phyloP scores from a whole-genome alignment of 2,888 invertebrate species.

The Tortrix viridana region DNA sequence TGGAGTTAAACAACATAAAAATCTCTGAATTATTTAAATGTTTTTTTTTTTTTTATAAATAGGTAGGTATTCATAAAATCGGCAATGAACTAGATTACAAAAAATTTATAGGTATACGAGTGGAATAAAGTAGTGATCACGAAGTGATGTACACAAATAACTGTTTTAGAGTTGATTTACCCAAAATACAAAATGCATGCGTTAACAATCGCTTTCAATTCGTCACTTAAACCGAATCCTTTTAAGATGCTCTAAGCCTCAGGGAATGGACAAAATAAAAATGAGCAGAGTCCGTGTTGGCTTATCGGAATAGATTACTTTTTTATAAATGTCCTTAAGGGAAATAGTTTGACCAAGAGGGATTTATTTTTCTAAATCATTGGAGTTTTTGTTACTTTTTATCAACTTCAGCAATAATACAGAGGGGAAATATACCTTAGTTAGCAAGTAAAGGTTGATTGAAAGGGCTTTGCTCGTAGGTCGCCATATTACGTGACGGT shows the following conservation, averaged over 20 bases:
- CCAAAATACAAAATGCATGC: too few relatives aligned
- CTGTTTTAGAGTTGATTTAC: too few relatives aligned
- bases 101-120: too few relatives aligned
- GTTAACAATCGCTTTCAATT: constrained; percentile 18
- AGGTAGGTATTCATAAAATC: too few relatives aligned
- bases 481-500: constrained; percentile 54
- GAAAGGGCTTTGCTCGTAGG: constrained; percentile 36
- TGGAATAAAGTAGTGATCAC: too few relatives aligned
- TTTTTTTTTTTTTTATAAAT: too few relatives aligned
- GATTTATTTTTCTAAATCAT: constrained; percentile 63
- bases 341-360: constrained; percentile 54
- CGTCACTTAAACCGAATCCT: constrained; percentile 50
- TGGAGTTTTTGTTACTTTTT: constrained; percentile 50
- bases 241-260: constrained; percentile 72
- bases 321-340: constrained; percentile 71
- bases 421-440: constrained; percentile 38
- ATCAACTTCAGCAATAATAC: constrained; percentile 47
- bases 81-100: too few relatives aligned
- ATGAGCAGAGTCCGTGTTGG: constrained; percentile 79
- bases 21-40: too few relatives aligned
- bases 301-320: constrained; percentile 82
- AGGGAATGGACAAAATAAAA: constrained; percentile 81
- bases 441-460: constrained; percentile 40
- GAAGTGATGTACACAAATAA: too few relatives aligned
- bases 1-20: too few relatives aligned